Evolutionary conservation across 1,140 invertebrate species (phyloP).

Genomic region (Probaryconus sp.): DNA sequence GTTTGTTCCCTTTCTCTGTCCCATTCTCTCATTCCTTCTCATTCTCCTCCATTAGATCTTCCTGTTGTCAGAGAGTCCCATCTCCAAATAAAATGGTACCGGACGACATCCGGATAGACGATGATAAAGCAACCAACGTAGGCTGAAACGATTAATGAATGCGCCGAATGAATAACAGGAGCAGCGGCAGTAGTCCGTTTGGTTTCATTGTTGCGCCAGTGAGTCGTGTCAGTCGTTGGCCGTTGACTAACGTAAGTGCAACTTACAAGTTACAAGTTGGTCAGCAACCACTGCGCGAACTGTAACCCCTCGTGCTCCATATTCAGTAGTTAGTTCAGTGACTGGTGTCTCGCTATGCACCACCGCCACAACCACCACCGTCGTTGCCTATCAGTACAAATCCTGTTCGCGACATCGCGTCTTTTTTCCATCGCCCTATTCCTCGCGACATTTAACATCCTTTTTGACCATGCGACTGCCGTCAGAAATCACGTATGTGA

Average conservation of each 20-base stretch:
- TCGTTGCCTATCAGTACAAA: too few species aligned
- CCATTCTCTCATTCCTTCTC: conserved; percentile 8
- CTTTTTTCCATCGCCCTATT: conserved; percentile 27
- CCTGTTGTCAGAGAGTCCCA: too few species aligned
- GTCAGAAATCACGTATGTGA: conserved; percentile 25
- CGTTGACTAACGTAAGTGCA: conserved; percentile 42
- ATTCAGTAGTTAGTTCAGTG: too few species aligned
- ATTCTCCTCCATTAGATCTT: too few species aligned
- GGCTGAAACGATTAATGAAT: conserved; percentile 57
- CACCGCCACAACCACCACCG: conserved; percentile 7
- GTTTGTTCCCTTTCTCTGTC: conserved; percentile 8
- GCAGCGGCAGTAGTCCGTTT: too few species aligned
- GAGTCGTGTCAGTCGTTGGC: conserved; percentile 56
- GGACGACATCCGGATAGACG: conserved; percentile 58
- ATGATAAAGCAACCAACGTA: too few species aligned
- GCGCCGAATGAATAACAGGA: conserved; percentile 54
- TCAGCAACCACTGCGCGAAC: conserved; percentile 48
- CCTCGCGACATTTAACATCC: conserved; percentile 22
- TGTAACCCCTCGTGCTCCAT: conserved; percentile 38
- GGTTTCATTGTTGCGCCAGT: conserved; percentile 57
- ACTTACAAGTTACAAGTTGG: too few species aligned
- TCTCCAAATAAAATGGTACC: conserved; percentile 60
- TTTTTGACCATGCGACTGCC: conserved; percentile 27
- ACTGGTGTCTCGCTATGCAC: conserved; percentile 53
- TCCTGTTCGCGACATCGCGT: conserved; percentile 26